Evolutionary conservation across 1,140 invertebrate genomes (phyloP), one percentile per base, ranked within the genome.

Genomic region (Leptonema lineaticorne): DNA sequence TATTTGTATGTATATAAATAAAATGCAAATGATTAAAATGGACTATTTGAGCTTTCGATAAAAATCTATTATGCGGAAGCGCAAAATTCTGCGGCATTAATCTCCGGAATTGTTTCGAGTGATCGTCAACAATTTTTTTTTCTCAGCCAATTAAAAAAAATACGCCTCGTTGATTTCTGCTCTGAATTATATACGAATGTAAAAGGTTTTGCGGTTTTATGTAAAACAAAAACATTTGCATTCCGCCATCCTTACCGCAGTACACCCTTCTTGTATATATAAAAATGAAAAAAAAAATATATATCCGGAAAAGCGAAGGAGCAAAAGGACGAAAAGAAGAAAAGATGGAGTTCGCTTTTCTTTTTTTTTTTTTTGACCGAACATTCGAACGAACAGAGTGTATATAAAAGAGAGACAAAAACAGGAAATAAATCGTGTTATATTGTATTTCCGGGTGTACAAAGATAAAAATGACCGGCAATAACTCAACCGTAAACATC

Each of bases 211-310:
- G 37, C 3, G 37, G 37, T 45, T 45, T 45, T 45, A 45, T 45
- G 37, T 45, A 45, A 45, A 45, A 45, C 37, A 45, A 45, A 45
- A 16, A 9, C 37, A 45, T 45, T 45, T 45, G 37, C 37, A 45
- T 45, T 45, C 37, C 37, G 16, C 37, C 16, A 45, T 45, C 11
- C n/a, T n/a, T n/a, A n/a, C n/a, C n/a, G n/a, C n/a, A n/a, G n/a
- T n/a, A n/a, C n/a, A n/a, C n/a, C n/a, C n/a, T n/a, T n/a, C n/a
- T n/a, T n/a, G n/a, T n/a, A n/a, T n/a, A n/a, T n/a, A n/a, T n/a
- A n/a, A n/a, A n/a, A n/a, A n/a, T n/a, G n/a, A n/a, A n/a, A n/a
- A n/a, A n/a, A n/a, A n/a, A n/a, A n/a, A n/a, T n/a, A n/a, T n/a
- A 11, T 11, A 33, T 6, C 29, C 5, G 29, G 29, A 5, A 11